Conservation (phyloP, 92 coral and sea anemone genomes). For the Epizoanthus stellaris region DNA sequence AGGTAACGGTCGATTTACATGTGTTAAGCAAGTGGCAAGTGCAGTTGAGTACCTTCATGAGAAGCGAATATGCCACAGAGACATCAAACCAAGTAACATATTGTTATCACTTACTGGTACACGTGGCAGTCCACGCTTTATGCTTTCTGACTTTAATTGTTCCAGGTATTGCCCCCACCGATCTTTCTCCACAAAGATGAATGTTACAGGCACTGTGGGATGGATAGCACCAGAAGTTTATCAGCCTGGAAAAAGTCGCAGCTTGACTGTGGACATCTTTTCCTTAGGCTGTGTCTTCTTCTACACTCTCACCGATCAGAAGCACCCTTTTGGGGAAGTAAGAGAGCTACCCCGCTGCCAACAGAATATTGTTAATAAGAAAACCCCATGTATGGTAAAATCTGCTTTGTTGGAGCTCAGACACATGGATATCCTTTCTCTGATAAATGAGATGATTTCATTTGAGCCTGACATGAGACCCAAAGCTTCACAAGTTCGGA, state of each 20-base stretch:
- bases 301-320: background rate
- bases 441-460: background rate
- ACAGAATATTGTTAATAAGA: no score
- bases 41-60: background rate
- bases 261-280: background rate
- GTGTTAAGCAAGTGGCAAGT: background rate
- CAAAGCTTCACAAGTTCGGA: background rate
- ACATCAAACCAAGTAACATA: no score
- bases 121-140: no score
- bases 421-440: background rate
- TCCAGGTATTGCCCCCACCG: no score
- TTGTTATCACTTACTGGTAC: no score
- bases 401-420: background rate
- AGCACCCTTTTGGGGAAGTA: background rate
- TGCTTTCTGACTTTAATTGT: no score
- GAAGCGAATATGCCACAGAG: no score
- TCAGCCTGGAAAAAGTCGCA: background rate
- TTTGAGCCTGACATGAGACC: background rate
- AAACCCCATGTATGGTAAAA: no score
- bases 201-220: no score
- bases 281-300: background rate
- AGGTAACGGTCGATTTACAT: background rate
- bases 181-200: no score
- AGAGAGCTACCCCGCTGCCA: no score
- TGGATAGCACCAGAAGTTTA: conserved; percentile 11